Conservation (phyloP, 2,113 vertebrate genomes). For the Rafetus swinhoei region DNA sequence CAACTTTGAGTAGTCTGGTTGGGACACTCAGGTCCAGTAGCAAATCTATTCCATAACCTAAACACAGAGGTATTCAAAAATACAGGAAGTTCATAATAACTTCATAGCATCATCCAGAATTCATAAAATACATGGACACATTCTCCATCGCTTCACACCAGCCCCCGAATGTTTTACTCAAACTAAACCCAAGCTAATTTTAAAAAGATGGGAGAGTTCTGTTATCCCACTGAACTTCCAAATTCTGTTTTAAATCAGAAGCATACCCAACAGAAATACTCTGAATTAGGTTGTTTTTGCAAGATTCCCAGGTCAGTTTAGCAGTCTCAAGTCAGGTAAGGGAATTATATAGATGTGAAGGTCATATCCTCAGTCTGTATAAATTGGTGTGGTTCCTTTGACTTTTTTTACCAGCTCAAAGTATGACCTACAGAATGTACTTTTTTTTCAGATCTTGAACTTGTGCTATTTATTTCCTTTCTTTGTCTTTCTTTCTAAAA, state of each 20-base stretch:
- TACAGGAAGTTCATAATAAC: neutral
- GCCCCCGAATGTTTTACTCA: neutral
- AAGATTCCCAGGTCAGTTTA: neutral
- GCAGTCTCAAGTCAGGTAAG: neutral
- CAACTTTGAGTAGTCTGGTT: neutral
- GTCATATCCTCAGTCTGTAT: neutral
- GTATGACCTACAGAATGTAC: neutral
- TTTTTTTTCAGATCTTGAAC: neutral
- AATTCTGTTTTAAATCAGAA: neutral
- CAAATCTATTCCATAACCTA: neutral
- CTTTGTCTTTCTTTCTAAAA: neutral
- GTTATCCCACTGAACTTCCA: neutral
- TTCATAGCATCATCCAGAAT: neutral
- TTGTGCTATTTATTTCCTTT: neutral
- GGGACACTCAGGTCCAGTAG: neutral
- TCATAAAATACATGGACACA: neutral
- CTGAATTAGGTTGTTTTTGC: neutral
- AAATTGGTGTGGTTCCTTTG: neutral
- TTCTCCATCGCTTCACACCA: neutral
- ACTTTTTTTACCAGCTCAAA: neutral
- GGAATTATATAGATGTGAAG: neutral
- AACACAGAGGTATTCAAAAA: neutral
- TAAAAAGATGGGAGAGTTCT: neutral
- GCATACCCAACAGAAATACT: neutral
- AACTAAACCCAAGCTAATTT: neutral